Evolutionary conservation across 2,888 invertebrate species (phyloP), one percentile per base, ranked within the genome.

Genomic region (Drosophila subquinaria): DNA sequence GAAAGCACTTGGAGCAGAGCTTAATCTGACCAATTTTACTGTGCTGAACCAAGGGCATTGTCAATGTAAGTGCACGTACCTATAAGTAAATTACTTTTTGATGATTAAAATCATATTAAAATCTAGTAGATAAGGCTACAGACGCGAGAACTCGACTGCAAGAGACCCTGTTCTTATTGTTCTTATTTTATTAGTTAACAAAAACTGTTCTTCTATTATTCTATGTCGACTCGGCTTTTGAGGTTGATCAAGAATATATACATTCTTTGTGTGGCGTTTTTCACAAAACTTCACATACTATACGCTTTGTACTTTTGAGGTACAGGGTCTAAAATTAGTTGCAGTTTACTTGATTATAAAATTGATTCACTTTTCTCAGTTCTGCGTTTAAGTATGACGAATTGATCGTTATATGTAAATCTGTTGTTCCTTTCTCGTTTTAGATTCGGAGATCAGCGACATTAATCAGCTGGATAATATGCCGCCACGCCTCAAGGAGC

Each of bases 1-100:
- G 33, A 93, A 94, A 47, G 92, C 94, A 1, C 94, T 96, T 93
- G 94, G 94, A 23, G 94, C 94, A 1, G 95, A 96, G 79, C 95
- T 96, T 81, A 94, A 94, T 64, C 94, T 96, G 0, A 89, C 93
- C 85, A 81, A 93, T 74, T 94, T 95, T 17, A 93, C 94, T 13
- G 92, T 95, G 8, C 82, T 87, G 91, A 94, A 94, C 0, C 92
- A 93, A 66, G 94, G 94, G 17, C 90, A 93, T 8, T 95, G 95
- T 81, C 92, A 93, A 69, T 94, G 94, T 82, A 93, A 93, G 88
- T 88, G 8, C 17, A 3, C 33, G 17, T 17, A 3, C 33, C 11
- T 17, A 0, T 20, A 9, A 51, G 15, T 15, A 9, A 33, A 33
- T 3, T 30, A 27, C 27, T 30, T 30, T 1, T 6, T 30, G 8